A percentile compares a stretch with the other conserved stretches of the same genome.
These are phyloP conservation scores for Tetrapedia diversipes DNA, from an alignment of 2,888 invertebrate species.

Conservation along the genomic window DNA sequence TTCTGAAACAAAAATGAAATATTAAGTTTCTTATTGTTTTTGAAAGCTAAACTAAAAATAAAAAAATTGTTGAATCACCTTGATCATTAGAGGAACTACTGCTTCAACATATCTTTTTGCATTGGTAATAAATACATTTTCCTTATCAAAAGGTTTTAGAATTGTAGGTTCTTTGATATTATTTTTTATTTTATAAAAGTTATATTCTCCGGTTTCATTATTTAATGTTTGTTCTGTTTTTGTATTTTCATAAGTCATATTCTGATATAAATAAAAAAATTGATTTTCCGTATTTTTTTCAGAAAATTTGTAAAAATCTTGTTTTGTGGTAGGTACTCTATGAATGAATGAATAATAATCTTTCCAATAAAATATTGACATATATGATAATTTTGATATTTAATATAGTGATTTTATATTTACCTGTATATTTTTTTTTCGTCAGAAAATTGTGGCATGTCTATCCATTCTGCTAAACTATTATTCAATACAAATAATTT, in stretches of 20 bases:
- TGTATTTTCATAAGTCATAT: background rate
- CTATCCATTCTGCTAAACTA: constrained; percentile 76
- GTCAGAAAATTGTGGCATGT: constrained; percentile 80
- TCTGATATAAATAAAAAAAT: constrained; percentile 11
- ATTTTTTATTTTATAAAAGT: background rate
- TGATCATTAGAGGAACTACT: background rate
- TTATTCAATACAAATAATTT: constrained; percentile 42
- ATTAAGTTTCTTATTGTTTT: background rate
- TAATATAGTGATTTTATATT: background rate
- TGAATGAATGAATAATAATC: background rate
- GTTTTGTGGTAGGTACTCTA: constrained; percentile 56
- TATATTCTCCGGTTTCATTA: constrained; percentile 10
- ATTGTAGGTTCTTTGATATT: background rate
- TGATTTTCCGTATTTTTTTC: constrained; percentile 15
- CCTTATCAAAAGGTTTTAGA: background rate
- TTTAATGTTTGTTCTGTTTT: background rate
- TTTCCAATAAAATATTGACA: constrained; percentile 6
- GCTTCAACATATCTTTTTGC: constrained; percentile 5
- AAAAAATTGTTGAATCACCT: constrained; percentile 22
- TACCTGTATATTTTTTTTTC: constrained; percentile 75
- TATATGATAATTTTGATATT: background rate
- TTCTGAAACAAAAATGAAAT: constrained; percentile 1
- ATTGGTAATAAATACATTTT: background rate
- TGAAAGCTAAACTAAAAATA: background rate
- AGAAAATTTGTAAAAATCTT: constrained; percentile 49